phyloP scores from a whole-genome alignment of 2,113 vertebrate species.

The Gambusia affinis region DNA sequence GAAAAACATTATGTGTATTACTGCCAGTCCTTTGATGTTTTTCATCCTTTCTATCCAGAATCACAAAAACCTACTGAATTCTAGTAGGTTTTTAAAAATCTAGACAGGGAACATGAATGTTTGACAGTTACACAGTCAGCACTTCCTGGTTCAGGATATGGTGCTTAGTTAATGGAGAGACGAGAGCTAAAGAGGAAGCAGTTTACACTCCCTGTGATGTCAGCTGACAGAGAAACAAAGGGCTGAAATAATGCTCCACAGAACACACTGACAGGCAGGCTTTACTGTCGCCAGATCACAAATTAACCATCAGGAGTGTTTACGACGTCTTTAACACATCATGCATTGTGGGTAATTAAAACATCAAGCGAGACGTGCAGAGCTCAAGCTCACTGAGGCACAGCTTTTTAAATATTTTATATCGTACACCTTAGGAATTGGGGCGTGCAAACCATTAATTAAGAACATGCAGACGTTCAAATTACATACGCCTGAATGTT shows the following conservation, averaged over 20 bases:
- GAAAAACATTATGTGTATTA: neutral
- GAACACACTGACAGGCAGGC: constrained; percentile 5
- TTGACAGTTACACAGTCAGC: constrained; percentile 60
- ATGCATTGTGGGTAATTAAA: neutral
- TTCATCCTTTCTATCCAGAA: neutral
- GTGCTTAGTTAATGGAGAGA: constrained; percentile 36
- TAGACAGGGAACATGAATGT: neutral
- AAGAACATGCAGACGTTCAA: neutral
- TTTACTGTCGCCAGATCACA: constrained; percentile 21
- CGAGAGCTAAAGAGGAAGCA: constrained; percentile 58
- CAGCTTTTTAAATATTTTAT: neutral
- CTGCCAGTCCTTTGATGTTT: neutral
- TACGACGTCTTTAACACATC: neutral
- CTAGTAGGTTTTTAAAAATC: neutral
- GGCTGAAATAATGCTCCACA: constrained; percentile 8
- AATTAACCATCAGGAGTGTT: neutral
- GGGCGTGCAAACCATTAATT: neutral
- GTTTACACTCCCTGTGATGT: constrained; percentile 39
- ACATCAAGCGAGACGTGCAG: neutral
- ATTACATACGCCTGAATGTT: neutral
- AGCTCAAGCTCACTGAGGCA: neutral
- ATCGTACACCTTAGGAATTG: neutral
- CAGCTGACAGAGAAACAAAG: constrained; percentile 69
- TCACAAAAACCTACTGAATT: neutral
- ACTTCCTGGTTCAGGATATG: constrained; percentile 48